These are phyloP conservation scores for Pongo abelii DNA, from an alignment of 2,113 vertebrate genomes.

Conservation along the genomic window DNA sequence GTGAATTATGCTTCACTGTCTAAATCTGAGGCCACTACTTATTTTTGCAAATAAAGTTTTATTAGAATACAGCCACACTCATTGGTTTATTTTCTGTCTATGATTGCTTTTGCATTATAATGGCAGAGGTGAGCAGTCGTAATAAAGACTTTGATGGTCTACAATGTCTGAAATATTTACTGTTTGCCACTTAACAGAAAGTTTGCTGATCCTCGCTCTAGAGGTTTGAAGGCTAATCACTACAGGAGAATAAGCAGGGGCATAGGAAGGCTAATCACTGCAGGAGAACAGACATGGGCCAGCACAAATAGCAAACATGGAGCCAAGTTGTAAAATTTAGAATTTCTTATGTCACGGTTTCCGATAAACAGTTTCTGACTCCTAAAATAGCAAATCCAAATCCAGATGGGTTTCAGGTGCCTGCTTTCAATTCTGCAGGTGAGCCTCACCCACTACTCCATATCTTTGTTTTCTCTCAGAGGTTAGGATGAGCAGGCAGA, in stretches of 20 bases:
- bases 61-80: neutral
- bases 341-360: conserved; percentile 20
- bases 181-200: conserved; percentile 16
- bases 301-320: neutral
- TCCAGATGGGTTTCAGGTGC: neutral
- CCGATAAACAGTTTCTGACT: conserved; percentile 9
- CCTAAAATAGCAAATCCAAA: neutral
- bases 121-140: neutral
- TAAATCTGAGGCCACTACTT: neutral
- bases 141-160: neutral
- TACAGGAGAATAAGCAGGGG: neutral
- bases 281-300: neutral
- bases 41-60: conserved; percentile 28
- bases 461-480: neutral
- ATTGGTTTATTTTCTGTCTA: neutral
- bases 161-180: conserved; percentile 15
- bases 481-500: neutral
- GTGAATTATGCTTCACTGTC: neutral
- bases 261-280: neutral
- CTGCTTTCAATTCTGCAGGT: conserved; percentile 24
- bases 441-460: neutral
- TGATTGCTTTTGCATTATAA: neutral
- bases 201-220: neutral
- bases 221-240: neutral
- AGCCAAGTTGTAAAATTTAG: conserved; percentile 22